Percentiles rank a stretch among this genome's conserved stretches.
phyloP scores from a whole-genome alignment of 2,888 invertebrate species.

The Lithosia quadra region DNA sequence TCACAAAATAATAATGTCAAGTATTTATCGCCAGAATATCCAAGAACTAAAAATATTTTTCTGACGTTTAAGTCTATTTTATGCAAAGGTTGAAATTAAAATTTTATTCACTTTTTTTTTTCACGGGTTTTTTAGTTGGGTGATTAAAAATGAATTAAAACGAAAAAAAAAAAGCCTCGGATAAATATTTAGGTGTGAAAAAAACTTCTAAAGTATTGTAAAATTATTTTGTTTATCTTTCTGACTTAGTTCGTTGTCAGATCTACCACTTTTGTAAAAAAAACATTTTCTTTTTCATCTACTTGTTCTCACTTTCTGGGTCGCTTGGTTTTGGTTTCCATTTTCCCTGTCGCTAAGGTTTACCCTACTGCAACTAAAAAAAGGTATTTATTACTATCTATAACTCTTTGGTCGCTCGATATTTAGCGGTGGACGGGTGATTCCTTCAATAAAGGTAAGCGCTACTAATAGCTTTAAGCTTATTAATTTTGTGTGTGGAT shows the following conservation, averaged over 20 bases:
- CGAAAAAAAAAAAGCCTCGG: too few species aligned
- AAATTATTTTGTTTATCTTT: neutral
- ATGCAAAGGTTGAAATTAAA: fast-evolving
- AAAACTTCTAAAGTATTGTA: neutral
- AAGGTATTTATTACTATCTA: constrained; percentile 51
- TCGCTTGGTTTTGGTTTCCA: constrained; percentile 47
- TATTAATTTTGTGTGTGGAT: constrained; percentile 24
- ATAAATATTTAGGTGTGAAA: too few species aligned
- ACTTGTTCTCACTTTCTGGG: constrained; percentile 25
- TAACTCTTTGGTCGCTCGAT: constrained; percentile 25
- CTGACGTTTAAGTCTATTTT: neutral
- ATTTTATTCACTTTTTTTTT: too few species aligned
- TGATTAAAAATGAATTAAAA: too few species aligned
- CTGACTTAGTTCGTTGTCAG: neutral
- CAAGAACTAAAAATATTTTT: neutral
- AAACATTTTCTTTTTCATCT: constrained; percentile 13
- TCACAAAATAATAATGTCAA: too few species aligned
- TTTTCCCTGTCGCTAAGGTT: constrained; percentile 20
- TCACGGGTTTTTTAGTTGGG: too few species aligned
- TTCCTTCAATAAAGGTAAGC: constrained; percentile 44
- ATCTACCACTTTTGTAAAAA: constrained; percentile 6
- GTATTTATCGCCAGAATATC: too few species aligned
- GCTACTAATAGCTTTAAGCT: constrained; percentile 43
- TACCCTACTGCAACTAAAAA: constrained; percentile 28
- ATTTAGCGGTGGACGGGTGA: constrained; percentile 31